These are phyloP conservation scores for Ornithoptera alexandrae DNA, from an alignment of 2,888 invertebrate genomes.

Conservation along the genomic window DNA sequence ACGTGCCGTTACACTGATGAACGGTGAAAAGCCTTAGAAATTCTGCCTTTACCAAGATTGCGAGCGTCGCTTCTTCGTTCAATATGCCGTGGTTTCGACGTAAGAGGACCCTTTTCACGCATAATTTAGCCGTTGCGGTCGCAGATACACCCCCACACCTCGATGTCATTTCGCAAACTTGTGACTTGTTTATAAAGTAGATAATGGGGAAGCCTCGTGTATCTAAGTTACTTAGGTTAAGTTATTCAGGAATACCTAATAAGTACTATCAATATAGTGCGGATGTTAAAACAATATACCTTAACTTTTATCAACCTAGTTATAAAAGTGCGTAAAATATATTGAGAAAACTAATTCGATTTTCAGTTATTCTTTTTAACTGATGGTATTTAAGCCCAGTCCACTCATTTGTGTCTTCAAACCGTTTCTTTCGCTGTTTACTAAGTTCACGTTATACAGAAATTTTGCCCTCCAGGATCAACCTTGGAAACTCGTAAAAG, in stretches of 20 bases:
- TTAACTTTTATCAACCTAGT: too few species aligned
- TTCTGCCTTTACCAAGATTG: constrained; percentile 17
- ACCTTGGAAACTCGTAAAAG: too few species aligned
- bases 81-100: constrained; percentile 23
- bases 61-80: constrained; percentile 17
- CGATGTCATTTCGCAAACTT: constrained; percentile 25
- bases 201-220: constrained; percentile 14
- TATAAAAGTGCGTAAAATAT: too few species aligned
- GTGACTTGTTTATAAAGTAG: constrained; percentile 27
- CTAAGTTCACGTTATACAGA: too few species aligned
- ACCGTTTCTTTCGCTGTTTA: too few species aligned
- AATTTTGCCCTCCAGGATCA: too few species aligned
- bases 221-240: constrained; percentile 13
- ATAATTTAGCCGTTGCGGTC: constrained; percentile 27
- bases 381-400: too few species aligned
- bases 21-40: constrained; percentile 20
- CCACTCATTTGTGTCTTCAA: too few species aligned
- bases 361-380: too few species aligned
- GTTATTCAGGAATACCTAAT: constrained; percentile 1
- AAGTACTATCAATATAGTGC: neutral
- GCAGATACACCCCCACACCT: constrained; percentile 16
- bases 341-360: too few species aligned
- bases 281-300: too few species aligned
- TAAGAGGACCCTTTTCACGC: constrained; percentile 24
- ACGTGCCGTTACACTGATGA: neutral